phyloP scores from a whole-genome alignment of 2,797 vertebrate species.

The Diplodus sargus region DNA sequence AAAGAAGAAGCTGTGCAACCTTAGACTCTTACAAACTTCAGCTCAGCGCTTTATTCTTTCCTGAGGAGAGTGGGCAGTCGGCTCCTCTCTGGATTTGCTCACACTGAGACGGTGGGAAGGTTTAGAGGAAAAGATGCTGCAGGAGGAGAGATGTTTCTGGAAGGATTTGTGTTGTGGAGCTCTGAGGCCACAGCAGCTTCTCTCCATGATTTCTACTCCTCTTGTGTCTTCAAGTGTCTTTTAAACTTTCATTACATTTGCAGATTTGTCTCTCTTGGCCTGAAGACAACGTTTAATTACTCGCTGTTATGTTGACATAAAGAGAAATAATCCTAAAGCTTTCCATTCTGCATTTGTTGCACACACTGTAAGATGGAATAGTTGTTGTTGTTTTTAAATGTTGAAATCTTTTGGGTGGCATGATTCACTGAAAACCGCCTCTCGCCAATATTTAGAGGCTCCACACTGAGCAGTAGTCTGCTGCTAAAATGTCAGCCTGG shows the following conservation, averaged over 20 bases:
- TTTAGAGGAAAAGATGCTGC: conserved; percentile 20
- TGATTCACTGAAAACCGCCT: no score
- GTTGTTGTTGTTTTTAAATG: no score
- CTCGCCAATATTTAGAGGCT: no score
- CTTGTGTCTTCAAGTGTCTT: neutral
- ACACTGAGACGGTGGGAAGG: conserved; percentile 1
- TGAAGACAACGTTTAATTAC: conserved; percentile 15
- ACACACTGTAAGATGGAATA: no score
- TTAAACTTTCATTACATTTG: neutral
- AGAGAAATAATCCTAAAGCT: neutral
- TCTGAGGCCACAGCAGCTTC: neutral
- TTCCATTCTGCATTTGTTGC: no score
- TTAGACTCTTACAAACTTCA: conserved; percentile 39
- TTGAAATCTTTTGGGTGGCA: no score
- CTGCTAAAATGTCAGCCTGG: no score
- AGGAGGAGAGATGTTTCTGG: conserved; percentile 21
- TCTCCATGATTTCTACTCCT: neutral
- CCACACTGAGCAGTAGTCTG: no score
- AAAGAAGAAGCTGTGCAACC: conserved; percentile 32
- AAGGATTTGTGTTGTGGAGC: conserved; percentile 15
- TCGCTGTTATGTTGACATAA: neutral
- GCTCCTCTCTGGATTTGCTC: conserved; percentile 40
- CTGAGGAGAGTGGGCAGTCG: conserved; percentile 46
- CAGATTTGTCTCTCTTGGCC: conserved; percentile 5
- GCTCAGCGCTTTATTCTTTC: conserved; percentile 10